Conservation (phyloP, 2,888 invertebrate species). For the Danaus chrysippus region DNA sequence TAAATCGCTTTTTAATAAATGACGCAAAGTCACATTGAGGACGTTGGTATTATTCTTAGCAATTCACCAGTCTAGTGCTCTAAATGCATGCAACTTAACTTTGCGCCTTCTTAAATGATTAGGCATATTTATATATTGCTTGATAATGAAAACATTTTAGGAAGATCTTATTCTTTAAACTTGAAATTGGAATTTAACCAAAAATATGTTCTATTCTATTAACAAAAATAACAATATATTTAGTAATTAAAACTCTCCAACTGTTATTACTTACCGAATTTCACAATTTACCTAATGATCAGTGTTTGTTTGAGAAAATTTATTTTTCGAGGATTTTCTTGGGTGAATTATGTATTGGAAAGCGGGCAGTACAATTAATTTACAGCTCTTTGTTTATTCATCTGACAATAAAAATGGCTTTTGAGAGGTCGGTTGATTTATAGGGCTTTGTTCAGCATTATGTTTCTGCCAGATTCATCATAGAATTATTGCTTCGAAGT, state of each 20-base stretch:
- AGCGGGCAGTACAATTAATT: conserved; percentile 30
- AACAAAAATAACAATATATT: too few species aligned
- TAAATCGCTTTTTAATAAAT: too few species aligned
- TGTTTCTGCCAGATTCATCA: conserved; percentile 10
- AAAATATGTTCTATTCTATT: too few species aligned
- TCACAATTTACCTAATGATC: neutral
- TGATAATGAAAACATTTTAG: too few species aligned
- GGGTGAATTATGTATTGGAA: conserved; percentile 31
- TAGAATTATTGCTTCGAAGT: conserved; percentile 1
- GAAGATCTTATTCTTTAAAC: too few species aligned
- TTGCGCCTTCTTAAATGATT: neutral
- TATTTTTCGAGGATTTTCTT: conserved; percentile 8
- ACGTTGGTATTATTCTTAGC: too few species aligned
- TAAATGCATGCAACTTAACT: neutral
- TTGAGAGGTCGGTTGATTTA: conserved; percentile 24
- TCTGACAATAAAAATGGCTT: conserved; percentile 30
- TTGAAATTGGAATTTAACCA: too few species aligned
- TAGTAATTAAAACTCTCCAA: too few species aligned
- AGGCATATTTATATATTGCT: neutral
- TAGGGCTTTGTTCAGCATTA: conserved; percentile 23
- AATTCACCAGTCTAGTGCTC: too few species aligned
- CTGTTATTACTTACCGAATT: too few species aligned
- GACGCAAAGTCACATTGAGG: too few species aligned
- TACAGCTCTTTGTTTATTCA: conserved; percentile 28
- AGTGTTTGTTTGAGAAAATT: neutral